These are phyloP conservation scores for Drosophila bocqueti DNA, from an alignment of 1,140 invertebrate species.

Conservation along the genomic window DNA sequence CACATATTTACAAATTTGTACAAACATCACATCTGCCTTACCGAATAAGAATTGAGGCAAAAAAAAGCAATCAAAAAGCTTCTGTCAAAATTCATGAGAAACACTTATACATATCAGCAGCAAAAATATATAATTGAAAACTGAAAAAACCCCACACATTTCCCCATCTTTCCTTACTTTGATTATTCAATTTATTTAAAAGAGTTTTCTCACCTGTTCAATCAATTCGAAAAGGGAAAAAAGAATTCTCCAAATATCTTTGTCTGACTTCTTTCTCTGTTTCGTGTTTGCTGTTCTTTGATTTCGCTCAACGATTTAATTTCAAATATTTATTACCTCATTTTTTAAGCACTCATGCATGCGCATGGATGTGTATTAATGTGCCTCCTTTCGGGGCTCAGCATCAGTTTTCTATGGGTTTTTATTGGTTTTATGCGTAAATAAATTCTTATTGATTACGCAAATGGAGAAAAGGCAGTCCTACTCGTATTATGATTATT, in stretches of 20 bases:
- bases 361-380: slow-evolving; percentile 14
- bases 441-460: slow-evolving; percentile 67
- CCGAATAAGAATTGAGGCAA: not conserved
- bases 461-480: slow-evolving; percentile 37
- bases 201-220: slow-evolving; percentile 52
- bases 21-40: not conserved
- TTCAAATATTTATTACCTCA: slow-evolving; percentile 59
- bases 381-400: not conserved
- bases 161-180: slow-evolving; percentile 25
- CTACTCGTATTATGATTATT: slow-evolving; percentile 53
- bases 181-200: slow-evolving; percentile 37
- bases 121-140: slow-evolving; percentile 1
- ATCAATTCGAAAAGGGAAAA: slow-evolving; percentile 13
- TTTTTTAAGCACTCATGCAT: slow-evolving; percentile 25
- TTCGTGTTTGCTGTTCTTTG: slow-evolving; percentile 48
- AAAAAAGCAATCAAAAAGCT: not conserved
- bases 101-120: not conserved
- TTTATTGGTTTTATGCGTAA: slow-evolving; percentile 56
- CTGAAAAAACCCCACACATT: slow-evolving; percentile 3
- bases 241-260: slow-evolving; percentile 13
- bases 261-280: not conserved
- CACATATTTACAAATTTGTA: not conserved
- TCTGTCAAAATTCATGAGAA: slow-evolving; percentile 13
- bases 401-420: slow-evolving; percentile 42
- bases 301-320: slow-evolving; percentile 48